These are phyloP conservation scores for Prolemur simus DNA, from an alignment of 2,113 vertebrate species.

Conservation along the genomic window DNA sequence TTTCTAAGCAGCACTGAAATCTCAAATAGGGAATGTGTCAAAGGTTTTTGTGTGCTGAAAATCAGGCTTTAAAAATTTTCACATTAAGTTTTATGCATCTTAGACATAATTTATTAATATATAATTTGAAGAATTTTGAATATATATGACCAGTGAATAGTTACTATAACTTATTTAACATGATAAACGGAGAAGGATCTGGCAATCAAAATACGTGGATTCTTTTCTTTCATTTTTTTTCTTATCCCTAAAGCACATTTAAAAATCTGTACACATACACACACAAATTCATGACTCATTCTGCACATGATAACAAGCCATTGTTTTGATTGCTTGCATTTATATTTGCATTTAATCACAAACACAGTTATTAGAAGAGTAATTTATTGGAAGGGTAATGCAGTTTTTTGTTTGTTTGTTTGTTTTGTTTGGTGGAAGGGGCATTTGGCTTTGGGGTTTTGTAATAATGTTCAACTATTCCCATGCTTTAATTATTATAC, in stretches of 20 bases:
- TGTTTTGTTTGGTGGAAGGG: not conserved
- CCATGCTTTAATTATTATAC: constrained; percentile 79
- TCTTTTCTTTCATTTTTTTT: constrained; percentile 68
- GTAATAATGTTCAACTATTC: constrained; percentile 79
- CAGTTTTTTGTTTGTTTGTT: not conserved
- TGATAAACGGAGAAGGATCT: constrained; percentile 80
- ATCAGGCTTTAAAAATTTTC: constrained; percentile 76
- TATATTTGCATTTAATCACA: constrained; percentile 71
- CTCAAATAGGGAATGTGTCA: constrained; percentile 74
- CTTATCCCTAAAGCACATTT: constrained; percentile 69
- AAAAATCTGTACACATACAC: not conserved
- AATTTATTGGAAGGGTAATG: constrained; percentile 45
- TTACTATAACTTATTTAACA: constrained; percentile 80
- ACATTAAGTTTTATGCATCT: constrained; percentile 79
- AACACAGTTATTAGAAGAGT: constrained; percentile 57
- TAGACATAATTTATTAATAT: constrained; percentile 82
- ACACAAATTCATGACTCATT: constrained; percentile 65
- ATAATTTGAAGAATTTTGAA: constrained; percentile 72
- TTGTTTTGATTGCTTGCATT: constrained; percentile 77
- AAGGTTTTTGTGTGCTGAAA: constrained; percentile 69
- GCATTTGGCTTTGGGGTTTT: constrained; percentile 73
- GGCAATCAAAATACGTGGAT: constrained; percentile 69
- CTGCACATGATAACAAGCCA: constrained; percentile 52
- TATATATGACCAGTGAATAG: constrained; percentile 66
- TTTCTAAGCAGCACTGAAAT: constrained; percentile 77